Percentiles rank a stretch among this genome's conserved stretches.
phyloP scores from a whole-genome alignment of 2,113 vertebrate genomes.

The Scomber scombrus region DNA sequence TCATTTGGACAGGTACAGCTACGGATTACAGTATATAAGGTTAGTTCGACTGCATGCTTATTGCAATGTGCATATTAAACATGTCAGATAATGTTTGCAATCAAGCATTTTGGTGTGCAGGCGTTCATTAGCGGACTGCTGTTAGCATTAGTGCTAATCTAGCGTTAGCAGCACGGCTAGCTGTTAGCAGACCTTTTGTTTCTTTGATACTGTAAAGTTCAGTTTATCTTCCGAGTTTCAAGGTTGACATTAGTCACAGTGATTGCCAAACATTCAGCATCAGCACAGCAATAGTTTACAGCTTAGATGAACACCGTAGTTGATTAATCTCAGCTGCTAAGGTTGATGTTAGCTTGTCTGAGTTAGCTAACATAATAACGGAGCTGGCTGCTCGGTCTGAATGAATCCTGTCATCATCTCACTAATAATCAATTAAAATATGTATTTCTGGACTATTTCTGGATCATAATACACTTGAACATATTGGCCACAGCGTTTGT shows the following conservation, averaged over 20 bases:
- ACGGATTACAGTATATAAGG: slow-evolving; percentile 14
- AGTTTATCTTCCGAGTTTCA: fast-evolving
- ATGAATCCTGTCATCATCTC: too few species aligned
- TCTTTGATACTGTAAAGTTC: neutral
- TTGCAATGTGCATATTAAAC: neutral
- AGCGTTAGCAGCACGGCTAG: neutral
- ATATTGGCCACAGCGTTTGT: neutral
- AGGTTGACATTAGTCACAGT: neutral
- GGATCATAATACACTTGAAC: neutral
- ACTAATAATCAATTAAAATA: too few species aligned
- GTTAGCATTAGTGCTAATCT: neutral
- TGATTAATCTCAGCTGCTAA: neutral
- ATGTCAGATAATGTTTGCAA: neutral
- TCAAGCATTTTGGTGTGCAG: neutral
- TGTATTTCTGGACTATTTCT: too few species aligned
- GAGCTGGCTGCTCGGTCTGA: neutral
- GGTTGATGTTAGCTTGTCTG: neutral
- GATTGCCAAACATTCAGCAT: too few species aligned
- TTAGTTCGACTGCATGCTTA: neutral
- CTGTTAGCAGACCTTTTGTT: neutral
- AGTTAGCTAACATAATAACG: neutral
- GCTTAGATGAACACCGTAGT: neutral
- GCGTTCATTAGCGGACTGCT: neutral
- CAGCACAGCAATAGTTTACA: fast-evolving
- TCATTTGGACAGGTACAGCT: slow-evolving; percentile 4